Evolutionary conservation across 2,113 vertebrate genomes (phyloP), one percentile per base, ranked within the genome.

Genomic region (Eclectus roratus): DNA sequence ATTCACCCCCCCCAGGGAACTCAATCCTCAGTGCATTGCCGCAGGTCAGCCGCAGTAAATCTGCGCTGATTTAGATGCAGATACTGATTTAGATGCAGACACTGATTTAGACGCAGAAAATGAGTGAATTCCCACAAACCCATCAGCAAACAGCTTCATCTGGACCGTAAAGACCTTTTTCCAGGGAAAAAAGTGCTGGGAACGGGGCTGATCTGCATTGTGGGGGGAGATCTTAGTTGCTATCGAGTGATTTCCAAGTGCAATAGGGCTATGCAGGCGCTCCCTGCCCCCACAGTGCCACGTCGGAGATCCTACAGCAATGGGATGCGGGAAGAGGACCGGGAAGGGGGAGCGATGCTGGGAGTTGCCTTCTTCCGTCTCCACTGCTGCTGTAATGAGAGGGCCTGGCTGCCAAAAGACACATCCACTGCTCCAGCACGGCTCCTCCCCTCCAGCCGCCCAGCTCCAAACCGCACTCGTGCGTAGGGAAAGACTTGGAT

Each of bases 211-310:
- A 16, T 77, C 21, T n/a, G 25, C 29, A 1, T 12, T 2, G 14
- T 11, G 19, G 60, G 35, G 35, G 28, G 13, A 23, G 63, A 28
- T 78, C 50, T 55, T 43, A n/a, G 35, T 61, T 19, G 58, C 81
- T 33, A 11, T 18, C 2, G 5, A 55, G 81, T 4, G n/a, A 61
- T 63, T 77, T 85, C 61, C 74, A 16, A n/a, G 65, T 0, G 0
- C 3, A 2, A 3, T 29, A 0, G 3, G 68, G 9, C 18, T 55
- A 16, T 21, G 41, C 41, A 9, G 37, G 24, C 31, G 0, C 55
- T 94, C 93, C 95, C 93, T 33, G 68, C 96, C 95, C 96, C 93
- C 96, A 92, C 65, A 90, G 81, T 97, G 97, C 97, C 97, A 97
- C 97, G 97, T 96, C 9, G 95, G 79, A 96, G 89, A 80, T 74